Base-by-base conservation (phyloP, 2,888 invertebrate species). In the Creontiades dilutus region DNA sequence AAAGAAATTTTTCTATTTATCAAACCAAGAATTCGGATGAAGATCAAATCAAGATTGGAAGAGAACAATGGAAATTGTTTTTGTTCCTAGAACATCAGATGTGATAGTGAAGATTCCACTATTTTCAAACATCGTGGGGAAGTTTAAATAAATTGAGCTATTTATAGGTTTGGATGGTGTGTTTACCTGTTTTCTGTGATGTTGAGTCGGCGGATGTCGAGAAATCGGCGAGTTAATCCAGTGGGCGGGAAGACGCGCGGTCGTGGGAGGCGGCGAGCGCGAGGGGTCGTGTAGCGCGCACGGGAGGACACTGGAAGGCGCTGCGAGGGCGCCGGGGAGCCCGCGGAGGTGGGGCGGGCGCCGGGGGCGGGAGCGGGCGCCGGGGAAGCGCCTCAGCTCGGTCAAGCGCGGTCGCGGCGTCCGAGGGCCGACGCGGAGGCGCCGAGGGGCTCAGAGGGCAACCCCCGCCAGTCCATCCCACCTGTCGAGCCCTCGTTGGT, bases 351-450 rank as follows among this genome's bases (percentile, higher is more conserved):
- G 68, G 68, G 23, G 68, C 23, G 68, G 68, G 68, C 23, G 68
- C 57, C 0, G 57, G 57, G 16, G 37, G 3, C 37, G 37, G 37
- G 37, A 7, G 7, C 7, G 16, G 16, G 68, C 23, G 19, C n/a
- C n/a, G 4, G 61, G 61, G 61, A 19, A 19, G 19, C 61, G 19
- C 11, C 23, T 23, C 23, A 68, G 68, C 68, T 68, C 68, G 68
- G 68, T 68, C 68, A 68, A 68, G 68, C 68, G 68, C 68, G 68
- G 68, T 68, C 68, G 52, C 52, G 16, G 52, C 52, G 14, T 2
- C 37, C 52, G 52, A 52, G 52, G 52, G 52, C 14, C 16, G 14
- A 14, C 52, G 11, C 14, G 52, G 14, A 52, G 52, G 52, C 16
- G 52, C 3, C 52, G 52, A 14, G 52, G 16, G 52, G 14, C 14